Percentiles rank a stretch among this genome's conserved stretches.
phyloP scores from a whole-genome alignment of 2,797 vertebrate species.

The Diglossa cyanea region DNA sequence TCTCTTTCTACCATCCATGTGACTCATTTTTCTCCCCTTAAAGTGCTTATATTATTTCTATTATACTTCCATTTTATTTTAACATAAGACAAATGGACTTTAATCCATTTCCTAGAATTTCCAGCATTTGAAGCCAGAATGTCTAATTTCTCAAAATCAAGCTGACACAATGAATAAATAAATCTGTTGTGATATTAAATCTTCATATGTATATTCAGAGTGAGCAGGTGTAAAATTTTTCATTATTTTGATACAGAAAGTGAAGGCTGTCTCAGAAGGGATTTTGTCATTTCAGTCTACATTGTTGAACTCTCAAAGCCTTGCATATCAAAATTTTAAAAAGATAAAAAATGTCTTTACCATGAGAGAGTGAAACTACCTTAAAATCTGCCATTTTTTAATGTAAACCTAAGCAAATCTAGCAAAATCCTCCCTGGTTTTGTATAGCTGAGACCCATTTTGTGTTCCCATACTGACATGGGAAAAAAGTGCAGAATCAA shows the following conservation, averaged over 20 bases:
- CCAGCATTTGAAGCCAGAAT: background rate
- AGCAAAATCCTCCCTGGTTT: constrained; percentile 8
- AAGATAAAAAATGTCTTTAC: background rate
- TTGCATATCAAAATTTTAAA: background rate
- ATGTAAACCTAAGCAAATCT: background rate
- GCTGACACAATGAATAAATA: background rate
- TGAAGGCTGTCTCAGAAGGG: background rate
- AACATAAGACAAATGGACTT: background rate
- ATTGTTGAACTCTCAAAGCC: background rate
- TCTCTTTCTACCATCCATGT: background rate
- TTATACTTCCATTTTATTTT: background rate
- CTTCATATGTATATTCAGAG: background rate
- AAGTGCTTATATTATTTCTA: background rate
- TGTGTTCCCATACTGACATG: background rate
- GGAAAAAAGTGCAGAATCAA: background rate
- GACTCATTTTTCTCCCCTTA: background rate
- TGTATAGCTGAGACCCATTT: background rate
- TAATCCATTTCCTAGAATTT: background rate
- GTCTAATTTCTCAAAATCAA: background rate
- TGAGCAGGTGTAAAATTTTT: background rate
- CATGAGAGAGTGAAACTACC: background rate
- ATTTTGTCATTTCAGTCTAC: background rate
- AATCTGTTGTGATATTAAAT: background rate
- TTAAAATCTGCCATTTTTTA: background rate
- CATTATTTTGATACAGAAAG: background rate